A percentile compares a stretch with the other conserved stretches of the same genome.
Conservation (phyloP, 2,113 vertebrate genomes). For the Paramormyrops kingsleyae region DNA sequence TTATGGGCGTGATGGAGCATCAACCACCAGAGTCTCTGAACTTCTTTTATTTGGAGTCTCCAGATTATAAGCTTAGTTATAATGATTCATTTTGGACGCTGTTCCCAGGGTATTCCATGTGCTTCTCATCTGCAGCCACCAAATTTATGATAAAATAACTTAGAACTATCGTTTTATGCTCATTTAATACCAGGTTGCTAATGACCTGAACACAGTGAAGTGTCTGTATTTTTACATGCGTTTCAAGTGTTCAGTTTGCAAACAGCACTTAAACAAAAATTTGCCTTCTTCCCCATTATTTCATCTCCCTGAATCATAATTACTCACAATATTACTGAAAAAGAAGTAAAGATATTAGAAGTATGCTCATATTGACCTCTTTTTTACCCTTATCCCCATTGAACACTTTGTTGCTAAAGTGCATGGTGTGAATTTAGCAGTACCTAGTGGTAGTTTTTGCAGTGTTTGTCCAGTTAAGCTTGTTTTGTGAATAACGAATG, state of each 20-base stretch:
- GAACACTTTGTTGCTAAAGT: too few relatives aligned
- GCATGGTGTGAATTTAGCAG: too few relatives aligned
- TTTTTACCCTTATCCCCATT: too few relatives aligned
- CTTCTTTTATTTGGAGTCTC: neutral
- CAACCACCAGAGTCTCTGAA: neutral
- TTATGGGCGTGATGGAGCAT: neutral
- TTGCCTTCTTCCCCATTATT: too few relatives aligned
- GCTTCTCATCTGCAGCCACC: neutral
- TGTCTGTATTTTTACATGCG: neutral
- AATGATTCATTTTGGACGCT: neutral
- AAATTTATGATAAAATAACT: neutral
- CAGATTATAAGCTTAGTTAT: neutral
- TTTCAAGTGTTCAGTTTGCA: too few relatives aligned
- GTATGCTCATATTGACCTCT: too few relatives aligned
- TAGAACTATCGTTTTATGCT: neutral
- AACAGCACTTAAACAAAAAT: too few relatives aligned
- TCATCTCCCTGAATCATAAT: too few relatives aligned
- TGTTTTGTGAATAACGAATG: neutral
- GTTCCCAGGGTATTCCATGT: neutral
- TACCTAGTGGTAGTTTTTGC: too few relatives aligned
- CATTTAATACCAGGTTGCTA: neutral
- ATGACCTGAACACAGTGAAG: neutral
- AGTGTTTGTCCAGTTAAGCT: neutral
- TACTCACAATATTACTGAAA: too few relatives aligned
- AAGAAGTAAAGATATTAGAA: too few relatives aligned